A percentile compares a stretch with the other conserved stretches of the same genome.
phyloP scores from a whole-genome alignment of 2,797 vertebrate species.

The Pachyuromys duprasi region DNA sequence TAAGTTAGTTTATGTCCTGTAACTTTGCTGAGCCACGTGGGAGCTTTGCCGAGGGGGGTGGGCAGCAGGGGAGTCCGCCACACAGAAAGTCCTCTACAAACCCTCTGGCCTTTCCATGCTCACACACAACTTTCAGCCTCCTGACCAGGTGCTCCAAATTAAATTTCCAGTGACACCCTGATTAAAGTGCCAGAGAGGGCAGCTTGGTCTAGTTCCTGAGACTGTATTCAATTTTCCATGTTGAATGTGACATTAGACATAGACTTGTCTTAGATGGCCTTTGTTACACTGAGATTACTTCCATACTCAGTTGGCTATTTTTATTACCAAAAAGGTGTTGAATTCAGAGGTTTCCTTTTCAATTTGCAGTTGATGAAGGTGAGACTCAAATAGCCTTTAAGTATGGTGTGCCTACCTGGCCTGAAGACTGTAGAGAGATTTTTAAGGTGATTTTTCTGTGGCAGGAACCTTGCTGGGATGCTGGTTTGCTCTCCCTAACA shows the following conservation, averaged over 20 bases:
- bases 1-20: neutral
- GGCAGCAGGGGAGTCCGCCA: neutral
- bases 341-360: neutral
- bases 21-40: neutral
- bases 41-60: neutral
- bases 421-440: neutral
- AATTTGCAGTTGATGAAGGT: neutral
- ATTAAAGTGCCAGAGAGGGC: neutral
- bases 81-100: neutral
- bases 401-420: neutral
- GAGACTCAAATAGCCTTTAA: neutral
- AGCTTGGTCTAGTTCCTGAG: neutral
- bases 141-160: neutral
- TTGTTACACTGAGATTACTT: neutral
- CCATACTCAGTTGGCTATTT: neutral
- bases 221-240: neutral
- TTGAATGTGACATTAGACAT: neutral
- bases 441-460: neutral
- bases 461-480: neutral
- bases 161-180: neutral
- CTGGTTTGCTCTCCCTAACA: neutral
- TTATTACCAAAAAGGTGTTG: neutral
- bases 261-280: neutral
- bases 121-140: neutral
- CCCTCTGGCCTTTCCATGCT: neutral